A percentile compares a stretch with the other conserved stretches of the same genome.
phyloP scores from a whole-genome alignment of 2,113 vertebrate genomes.

The Galbula dea region DNA sequence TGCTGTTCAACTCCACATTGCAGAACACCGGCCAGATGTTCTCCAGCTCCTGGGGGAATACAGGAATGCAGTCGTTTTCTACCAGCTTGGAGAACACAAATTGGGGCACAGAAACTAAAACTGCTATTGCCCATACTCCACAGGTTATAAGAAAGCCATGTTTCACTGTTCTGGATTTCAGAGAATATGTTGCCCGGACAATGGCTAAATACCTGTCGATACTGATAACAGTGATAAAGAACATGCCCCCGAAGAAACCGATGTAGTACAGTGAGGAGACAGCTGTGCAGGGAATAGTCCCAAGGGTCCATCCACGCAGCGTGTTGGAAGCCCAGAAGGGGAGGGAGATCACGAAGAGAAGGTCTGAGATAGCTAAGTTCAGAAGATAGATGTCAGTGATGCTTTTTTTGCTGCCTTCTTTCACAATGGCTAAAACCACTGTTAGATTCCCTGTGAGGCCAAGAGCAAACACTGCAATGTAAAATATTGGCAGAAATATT shows the following conservation, averaged over 20 bases:
- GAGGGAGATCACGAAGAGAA: slow-evolving; percentile 82
- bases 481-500: slow-evolving; percentile 62
- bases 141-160: slow-evolving; percentile 72
- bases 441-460: slow-evolving; percentile 84
- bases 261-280: slow-evolving; percentile 80
- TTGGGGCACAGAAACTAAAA: slow-evolving; percentile 84
- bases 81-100: slow-evolving; percentile 66
- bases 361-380: slow-evolving; percentile 85
- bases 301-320: slow-evolving; percentile 73
- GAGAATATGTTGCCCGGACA: slow-evolving; percentile 80
- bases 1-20: slow-evolving; percentile 75
- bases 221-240: slow-evolving; percentile 89
- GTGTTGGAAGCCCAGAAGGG: slow-evolving; percentile 85
- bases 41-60: slow-evolving; percentile 51
- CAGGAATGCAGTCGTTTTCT: slow-evolving; percentile 21
- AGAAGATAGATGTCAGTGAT: slow-evolving; percentile 90
- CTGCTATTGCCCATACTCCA: slow-evolving; percentile 73
- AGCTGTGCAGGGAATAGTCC: slow-evolving; percentile 74
- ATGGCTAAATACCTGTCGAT: slow-evolving; percentile 88
- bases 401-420: slow-evolving; percentile 72
- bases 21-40: slow-evolving; percentile 77
- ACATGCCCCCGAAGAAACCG: slow-evolving; percentile 84
- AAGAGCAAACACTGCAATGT: slow-evolving; percentile 76
- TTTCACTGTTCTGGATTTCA: slow-evolving; percentile 72
- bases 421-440: slow-evolving; percentile 81